A percentile compares a stretch with the other conserved stretches of the same genome.
Conservation (phyloP, 1,140 invertebrate species). For the Antheraea pernyi region DNA sequence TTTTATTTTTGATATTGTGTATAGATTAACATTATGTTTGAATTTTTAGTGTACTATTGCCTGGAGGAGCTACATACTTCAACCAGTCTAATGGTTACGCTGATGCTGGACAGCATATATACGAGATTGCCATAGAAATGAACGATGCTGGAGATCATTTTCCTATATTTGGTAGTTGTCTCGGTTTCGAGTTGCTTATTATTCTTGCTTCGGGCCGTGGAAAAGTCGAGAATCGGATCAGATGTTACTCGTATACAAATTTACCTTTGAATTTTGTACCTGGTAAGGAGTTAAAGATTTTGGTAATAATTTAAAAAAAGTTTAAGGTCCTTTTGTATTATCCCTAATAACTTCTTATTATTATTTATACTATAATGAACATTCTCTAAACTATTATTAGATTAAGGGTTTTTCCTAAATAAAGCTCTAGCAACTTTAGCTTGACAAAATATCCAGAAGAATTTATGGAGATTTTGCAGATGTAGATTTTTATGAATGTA, state of each 20-base stretch:
- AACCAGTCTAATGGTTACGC: conserved; percentile 85
- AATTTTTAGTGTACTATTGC: conserved; percentile 84
- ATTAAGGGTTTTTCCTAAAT: too few relatives aligned
- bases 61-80: conserved; percentile 86
- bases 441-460: too few relatives aligned
- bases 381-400: too few relatives aligned
- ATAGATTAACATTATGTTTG: conserved; percentile 28
- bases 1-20: conserved; percentile 1
- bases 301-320: too few relatives aligned
- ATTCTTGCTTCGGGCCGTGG: conserved; percentile 82
- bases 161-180: conserved; percentile 93
- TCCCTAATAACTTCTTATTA: too few relatives aligned
- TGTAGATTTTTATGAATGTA: too few relatives aligned
- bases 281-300: conserved; percentile 67
- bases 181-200: conserved; percentile 92
- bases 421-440: too few relatives aligned
- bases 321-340: too few relatives aligned
- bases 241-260: conserved; percentile 81
- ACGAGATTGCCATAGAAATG: conserved; percentile 82
- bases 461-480: too few relatives aligned
- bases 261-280: conserved; percentile 84
- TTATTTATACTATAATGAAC: too few relatives aligned
- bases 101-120: conserved; percentile 85
- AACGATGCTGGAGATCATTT: conserved; percentile 88
- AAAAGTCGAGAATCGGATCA: conserved; percentile 79